Evolutionary conservation across 1,140 invertebrate genomes (phyloP), one percentile per base, ranked within the genome.

Genomic region (Drosophila tsacasi): DNA sequence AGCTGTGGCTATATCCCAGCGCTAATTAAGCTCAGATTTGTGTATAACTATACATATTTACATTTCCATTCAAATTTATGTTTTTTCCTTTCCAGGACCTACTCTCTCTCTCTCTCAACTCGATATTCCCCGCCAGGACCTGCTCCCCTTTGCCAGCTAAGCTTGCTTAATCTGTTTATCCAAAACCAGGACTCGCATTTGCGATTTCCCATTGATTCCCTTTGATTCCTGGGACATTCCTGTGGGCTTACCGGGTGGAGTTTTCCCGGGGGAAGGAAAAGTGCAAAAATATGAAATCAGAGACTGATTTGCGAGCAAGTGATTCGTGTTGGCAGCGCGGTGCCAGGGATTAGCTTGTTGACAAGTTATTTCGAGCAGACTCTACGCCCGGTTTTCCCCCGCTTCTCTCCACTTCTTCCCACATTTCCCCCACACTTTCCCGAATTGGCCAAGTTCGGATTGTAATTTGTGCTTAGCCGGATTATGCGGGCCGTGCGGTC

Each of bases 381-480:
- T 27, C 9, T n/a, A 12, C 23, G 5, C 15, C 13, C 4, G 49
- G 2, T 6, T 50, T 30, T n/a, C 25, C 49, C 23, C 17, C 17
- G 25, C 17, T 25, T 47, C 25, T 7, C 40, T 3, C 17, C 42
- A 7, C 40, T 19, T 52, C 23, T 23, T 21, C 44, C 35, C 35
- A 5, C 5, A 37, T 5, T 35, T 35, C 27, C 39, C 40, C 39
- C 40, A 21, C 40, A 37, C 49, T 52, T 52, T 19, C 27, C 27
- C 72, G 15, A 42, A 6, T 52, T 75, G 57, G 55, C 75, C 63
- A 77, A 77, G 47, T 68, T 77, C 37, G 37, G 74, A 77, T 77
- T 78, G 75, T 78, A 78, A 78, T 78, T 78, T 78, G 65, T 37
- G 76, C 76, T 78, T 77, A 78, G 76, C 65, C 76, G 58, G 76